Percentiles rank a stretch among this genome's conserved stretches.
These are phyloP conservation scores for Todus mexicanus DNA, from an alignment of 2,797 vertebrate species.

Conservation along the genomic window DNA sequence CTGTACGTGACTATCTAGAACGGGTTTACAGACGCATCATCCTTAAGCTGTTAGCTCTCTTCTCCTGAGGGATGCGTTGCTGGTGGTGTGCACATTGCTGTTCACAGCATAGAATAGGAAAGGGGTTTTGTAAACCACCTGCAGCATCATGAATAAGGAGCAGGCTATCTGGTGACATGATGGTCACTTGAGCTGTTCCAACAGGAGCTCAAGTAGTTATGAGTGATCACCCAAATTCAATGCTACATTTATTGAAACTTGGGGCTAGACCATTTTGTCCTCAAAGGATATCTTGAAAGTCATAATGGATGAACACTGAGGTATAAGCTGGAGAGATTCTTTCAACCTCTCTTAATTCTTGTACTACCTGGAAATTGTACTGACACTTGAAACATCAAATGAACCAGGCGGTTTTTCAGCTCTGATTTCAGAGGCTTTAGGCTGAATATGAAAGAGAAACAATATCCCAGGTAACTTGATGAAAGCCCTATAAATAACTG, in stretches of 20 bases:
- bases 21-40: not conserved
- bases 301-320: not conserved
- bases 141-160: not conserved
- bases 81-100: not conserved
- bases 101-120: not conserved
- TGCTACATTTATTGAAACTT: not conserved
- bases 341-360: not conserved
- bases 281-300: not conserved
- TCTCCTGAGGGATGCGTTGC: not conserved
- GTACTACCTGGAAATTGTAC: not conserved
- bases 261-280: not conserved
- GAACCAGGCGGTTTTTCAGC: not conserved
- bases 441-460: not conserved
- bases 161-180: too few species aligned
- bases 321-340: not conserved
- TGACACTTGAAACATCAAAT: not conserved
- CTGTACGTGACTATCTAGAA: not conserved
- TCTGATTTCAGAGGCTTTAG: not conserved
- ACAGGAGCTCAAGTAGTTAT: not conserved
- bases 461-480: not conserved
- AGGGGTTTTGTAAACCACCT: not conserved
- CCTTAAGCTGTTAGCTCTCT: not conserved
- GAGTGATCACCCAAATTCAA: not conserved
- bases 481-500: conserved; percentile 17
- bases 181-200: not conserved